Evolutionary conservation across 2,797 vertebrate genomes (phyloP).

Genomic region (Tragopan temminckii): DNA sequence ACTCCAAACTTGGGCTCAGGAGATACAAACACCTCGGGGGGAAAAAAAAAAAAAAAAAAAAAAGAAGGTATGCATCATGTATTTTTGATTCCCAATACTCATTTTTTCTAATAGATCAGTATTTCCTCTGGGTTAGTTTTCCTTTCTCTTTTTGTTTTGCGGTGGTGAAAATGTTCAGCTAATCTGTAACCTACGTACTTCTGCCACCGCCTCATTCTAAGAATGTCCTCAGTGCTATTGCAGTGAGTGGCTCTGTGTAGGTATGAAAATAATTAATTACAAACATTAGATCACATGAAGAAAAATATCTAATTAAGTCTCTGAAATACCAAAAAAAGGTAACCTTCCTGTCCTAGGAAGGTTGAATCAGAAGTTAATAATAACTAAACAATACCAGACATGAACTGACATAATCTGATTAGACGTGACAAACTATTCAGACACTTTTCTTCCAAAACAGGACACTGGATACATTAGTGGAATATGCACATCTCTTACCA

Average conservation of each 20-base stretch:
- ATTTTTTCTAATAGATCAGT: neutral
- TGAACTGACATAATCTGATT: neutral
- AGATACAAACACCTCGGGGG: neutral
- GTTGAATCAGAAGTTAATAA: constrained; percentile 21
- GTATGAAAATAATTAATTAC: constrained; percentile 18
- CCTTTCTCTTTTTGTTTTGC: neutral
- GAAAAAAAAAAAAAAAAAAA: neutral
- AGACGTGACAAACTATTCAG: neutral
- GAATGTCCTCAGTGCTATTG: neutral
- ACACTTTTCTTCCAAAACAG: neutral
- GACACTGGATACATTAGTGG: neutral
- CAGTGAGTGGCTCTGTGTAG: neutral
- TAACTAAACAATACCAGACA: neutral
- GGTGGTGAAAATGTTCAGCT: neutral
- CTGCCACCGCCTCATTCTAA: neutral
- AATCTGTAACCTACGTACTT: neutral
- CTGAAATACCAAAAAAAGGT: neutral
- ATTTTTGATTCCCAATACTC: neutral
- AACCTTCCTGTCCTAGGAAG: neutral
- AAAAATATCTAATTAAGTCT: neutral
- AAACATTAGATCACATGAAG: constrained; percentile 11
- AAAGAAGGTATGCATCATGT: neutral
- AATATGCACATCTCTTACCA: neutral
- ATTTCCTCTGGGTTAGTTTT: neutral
- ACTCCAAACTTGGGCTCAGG: neutral